Evolutionary conservation across 2,113 vertebrate species (phyloP).

Genomic region (Petroica traversi): DNA sequence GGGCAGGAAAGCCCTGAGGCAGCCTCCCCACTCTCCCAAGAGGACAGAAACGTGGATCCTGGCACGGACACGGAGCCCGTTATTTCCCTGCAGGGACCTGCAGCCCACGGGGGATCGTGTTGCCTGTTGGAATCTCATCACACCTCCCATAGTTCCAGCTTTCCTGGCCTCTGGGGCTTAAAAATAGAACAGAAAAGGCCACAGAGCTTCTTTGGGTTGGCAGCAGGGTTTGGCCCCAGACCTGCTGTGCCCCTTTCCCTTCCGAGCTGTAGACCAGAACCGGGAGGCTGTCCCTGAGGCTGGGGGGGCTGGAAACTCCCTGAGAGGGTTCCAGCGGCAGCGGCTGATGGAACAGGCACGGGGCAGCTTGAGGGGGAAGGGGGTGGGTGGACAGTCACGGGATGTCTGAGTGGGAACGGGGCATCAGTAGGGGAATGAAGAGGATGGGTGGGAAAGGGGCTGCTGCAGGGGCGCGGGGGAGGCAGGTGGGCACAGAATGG

Average conservation of each 20-base stretch:
- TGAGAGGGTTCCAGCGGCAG: rapidly evolving
- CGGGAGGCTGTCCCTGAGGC: background rate
- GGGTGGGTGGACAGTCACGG: background rate
- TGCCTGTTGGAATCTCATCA: background rate
- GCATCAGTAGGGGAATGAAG: background rate
- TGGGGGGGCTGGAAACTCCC: background rate
- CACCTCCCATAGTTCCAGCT: background rate
- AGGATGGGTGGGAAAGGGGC: background rate
- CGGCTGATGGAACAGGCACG: background rate
- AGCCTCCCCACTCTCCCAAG: background rate
- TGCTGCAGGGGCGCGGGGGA: background rate
- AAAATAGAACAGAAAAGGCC: slow-evolving; percentile 55
- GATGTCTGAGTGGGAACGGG: too few species aligned
- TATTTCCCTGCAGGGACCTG: background rate
- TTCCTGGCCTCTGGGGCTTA: background rate
- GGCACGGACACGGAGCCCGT: background rate
- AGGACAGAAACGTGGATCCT: background rate
- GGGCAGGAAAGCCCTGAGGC: background rate
- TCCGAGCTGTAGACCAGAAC: background rate
- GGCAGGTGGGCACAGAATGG: background rate
- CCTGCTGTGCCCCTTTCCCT: background rate
- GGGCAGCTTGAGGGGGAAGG: background rate
- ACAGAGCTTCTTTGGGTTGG: background rate
- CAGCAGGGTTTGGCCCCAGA: background rate
- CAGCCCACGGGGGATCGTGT: background rate